Conservation (phyloP, 2,113 vertebrate genomes). For the Columba janthina region DNA sequence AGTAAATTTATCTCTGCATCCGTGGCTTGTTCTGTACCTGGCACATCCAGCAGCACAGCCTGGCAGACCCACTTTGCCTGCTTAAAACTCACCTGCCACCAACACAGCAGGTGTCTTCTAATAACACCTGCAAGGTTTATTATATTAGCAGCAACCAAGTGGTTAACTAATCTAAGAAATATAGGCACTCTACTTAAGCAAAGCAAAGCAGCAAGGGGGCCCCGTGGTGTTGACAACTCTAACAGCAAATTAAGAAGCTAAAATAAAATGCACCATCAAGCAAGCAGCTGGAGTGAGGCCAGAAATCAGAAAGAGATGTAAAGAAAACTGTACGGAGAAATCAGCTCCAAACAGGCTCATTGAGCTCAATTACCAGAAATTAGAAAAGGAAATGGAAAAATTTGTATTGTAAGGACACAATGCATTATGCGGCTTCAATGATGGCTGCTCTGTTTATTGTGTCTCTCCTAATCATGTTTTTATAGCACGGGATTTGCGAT, state of each 20-base stretch:
- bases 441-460: slow-evolving; percentile 4
- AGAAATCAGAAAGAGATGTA: slow-evolving; percentile 52
- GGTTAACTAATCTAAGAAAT: slow-evolving; percentile 27
- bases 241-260: slow-evolving; percentile 65
- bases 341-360: slow-evolving; percentile 49
- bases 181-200: slow-evolving; percentile 15
- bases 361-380: slow-evolving; percentile 65
- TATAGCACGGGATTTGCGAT: not conserved
- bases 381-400: slow-evolving; percentile 60
- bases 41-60: not conserved
- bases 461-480: not conserved
- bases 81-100: not conserved
- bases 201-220: slow-evolving; percentile 42
- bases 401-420: slow-evolving; percentile 1
- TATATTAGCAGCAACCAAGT: not conserved
- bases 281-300: slow-evolving; percentile 54
- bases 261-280: slow-evolving; percentile 71
- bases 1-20: not conserved
- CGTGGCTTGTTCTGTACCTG: not conserved
- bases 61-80: not conserved
- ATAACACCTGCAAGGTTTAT: not conserved
- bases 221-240: slow-evolving; percentile 35
- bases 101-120: not conserved
- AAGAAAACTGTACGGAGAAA: slow-evolving; percentile 51
- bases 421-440: not conserved